phyloP scores from a whole-genome alignment of 2,113 vertebrate genomes.

The Abramis brama region DNA sequence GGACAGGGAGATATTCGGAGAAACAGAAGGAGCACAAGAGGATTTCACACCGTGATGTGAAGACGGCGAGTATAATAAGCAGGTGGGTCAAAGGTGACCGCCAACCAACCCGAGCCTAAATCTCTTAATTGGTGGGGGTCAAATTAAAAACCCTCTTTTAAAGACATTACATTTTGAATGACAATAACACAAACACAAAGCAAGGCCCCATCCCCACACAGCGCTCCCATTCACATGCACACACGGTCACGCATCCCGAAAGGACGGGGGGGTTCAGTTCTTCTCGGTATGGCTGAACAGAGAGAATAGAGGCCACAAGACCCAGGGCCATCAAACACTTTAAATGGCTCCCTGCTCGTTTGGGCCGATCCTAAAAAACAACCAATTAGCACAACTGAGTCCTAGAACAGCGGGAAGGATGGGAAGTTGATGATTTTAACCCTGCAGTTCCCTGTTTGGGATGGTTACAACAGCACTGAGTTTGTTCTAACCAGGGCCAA shows the following conservation, averaged over 20 bases:
- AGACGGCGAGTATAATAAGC: slow-evolving; percentile 43
- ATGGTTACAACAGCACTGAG: slow-evolving; percentile 60
- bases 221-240: slow-evolving; percentile 47
- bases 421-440: slow-evolving; percentile 70
- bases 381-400: slow-evolving; percentile 74
- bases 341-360: slow-evolving; percentile 60
- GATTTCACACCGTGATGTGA: slow-evolving; percentile 13
- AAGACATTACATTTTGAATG: slow-evolving; percentile 66
- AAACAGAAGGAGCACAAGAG: slow-evolving; percentile 15
- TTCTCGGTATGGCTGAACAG: slow-evolving; percentile 10
- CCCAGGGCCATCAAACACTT: slow-evolving; percentile 59
- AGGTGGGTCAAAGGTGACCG: slow-evolving; percentile 63
- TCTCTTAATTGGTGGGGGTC: slow-evolving; percentile 68
- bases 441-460: slow-evolving; percentile 58
- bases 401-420: slow-evolving; percentile 67
- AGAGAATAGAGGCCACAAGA: slow-evolving; percentile 54
- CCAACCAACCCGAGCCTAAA: slow-evolving; percentile 55
- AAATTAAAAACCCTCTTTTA: slow-evolving; percentile 67
- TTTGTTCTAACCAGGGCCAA: slow-evolving; percentile 55
- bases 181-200: slow-evolving; percentile 65
- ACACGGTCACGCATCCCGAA: slow-evolving; percentile 30
- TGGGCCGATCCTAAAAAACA: slow-evolving; percentile 67
- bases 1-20: neutral
- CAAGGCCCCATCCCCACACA: slow-evolving; percentile 60
- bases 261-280: slow-evolving; percentile 11